Base-by-base conservation (phyloP, 37 sponge, comb jelly and placozoan species). In the Cladorhizidae sp. region DNA sequence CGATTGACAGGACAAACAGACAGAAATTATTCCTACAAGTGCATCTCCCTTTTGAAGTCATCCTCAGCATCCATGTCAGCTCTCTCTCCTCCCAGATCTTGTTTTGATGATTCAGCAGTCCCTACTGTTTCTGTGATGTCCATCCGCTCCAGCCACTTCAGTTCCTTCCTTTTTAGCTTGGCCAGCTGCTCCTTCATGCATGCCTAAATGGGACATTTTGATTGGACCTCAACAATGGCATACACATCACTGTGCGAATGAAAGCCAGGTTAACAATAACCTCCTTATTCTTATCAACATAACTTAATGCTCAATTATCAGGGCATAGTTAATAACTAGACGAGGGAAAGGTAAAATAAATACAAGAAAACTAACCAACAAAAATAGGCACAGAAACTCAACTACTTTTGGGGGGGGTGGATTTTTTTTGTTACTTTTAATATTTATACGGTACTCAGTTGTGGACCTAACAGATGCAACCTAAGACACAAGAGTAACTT, bases 11-110 rank as follows among this genome's bases (percentile, higher is more conserved):
- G 2, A 45, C 3, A 6, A 9, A 9, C 28, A 31, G 2, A 51
- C 5, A 62, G 9, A 31, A 32, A 15, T 11, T 43, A 20, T 12
- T 77, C 95, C 77, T 58, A 95, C 95, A 95, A 95, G 38, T 76
- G 62, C 92, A 88, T 86, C 43, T 95, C 95, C 68, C 95, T 92
- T 67, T 88, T 82, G 77, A 95, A 95, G 73, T 95, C 95, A 81
- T 95, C 90, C 21, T 92, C 67, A 17, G 81, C 58, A 41, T 89
- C 87, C 43, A 85, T 12, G 32, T 21, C 86, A 3, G 76, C 67
- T 42, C 76, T 61, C 26, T 36, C 75, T 33, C 86, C 88, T 37
- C 69, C 82, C 41, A 73, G 57, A 31, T 38, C 40, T 18, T 55
- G 69, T 40, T 72, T 65, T 38, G n/a, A 39, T 36, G 23, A 26